Percentiles rank a stretch among this genome's conserved stretches.
These are phyloP conservation scores for Anoplophora glabripennis DNA, from an alignment of 1,140 invertebrate genomes.

Conservation along the genomic window DNA sequence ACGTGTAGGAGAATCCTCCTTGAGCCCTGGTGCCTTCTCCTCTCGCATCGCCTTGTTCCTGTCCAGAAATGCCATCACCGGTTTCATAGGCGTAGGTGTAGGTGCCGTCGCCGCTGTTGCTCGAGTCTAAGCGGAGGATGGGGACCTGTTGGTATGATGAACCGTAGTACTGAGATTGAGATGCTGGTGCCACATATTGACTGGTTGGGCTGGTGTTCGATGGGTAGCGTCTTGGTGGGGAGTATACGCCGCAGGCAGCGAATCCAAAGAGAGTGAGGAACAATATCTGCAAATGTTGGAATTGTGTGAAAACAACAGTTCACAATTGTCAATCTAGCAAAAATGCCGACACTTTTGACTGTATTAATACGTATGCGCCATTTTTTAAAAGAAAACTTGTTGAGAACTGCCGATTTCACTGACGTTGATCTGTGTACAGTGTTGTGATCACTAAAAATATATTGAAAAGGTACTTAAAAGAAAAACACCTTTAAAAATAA, in stretches of 20 bases:
- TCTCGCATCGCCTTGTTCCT: conserved; percentile 41
- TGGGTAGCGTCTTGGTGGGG: conserved; percentile 55
- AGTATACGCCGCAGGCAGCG: conserved; percentile 49
- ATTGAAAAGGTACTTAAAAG: too few relatives aligned
- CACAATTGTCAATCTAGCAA: too few relatives aligned
- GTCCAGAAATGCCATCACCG: conserved; percentile 29
- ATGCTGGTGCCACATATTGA: background rate
- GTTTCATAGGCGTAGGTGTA: conserved; percentile 41
- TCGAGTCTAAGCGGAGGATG: conserved; percentile 54
- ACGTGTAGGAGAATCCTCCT: conserved; percentile 56
- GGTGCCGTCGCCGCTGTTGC: conserved; percentile 37
- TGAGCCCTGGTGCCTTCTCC: conserved; percentile 35
- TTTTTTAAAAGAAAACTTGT: too few relatives aligned
- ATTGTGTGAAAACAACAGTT: too few relatives aligned
- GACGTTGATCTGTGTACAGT: too few relatives aligned
- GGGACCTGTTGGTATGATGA: conserved; percentile 47
- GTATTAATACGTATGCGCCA: too few relatives aligned
- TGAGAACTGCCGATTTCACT: too few relatives aligned
- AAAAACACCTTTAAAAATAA: too few relatives aligned
- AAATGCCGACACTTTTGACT: too few relatives aligned
- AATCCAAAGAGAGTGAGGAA: conserved; percentile 23
- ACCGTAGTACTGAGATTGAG: conserved; percentile 14
- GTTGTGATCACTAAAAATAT: too few relatives aligned
- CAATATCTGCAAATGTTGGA: conserved; percentile 5
- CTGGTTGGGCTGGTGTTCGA: conserved; percentile 38